Base-by-base conservation (phyloP, 2,113 vertebrate species). In the Gambusia holbrooki region DNA sequence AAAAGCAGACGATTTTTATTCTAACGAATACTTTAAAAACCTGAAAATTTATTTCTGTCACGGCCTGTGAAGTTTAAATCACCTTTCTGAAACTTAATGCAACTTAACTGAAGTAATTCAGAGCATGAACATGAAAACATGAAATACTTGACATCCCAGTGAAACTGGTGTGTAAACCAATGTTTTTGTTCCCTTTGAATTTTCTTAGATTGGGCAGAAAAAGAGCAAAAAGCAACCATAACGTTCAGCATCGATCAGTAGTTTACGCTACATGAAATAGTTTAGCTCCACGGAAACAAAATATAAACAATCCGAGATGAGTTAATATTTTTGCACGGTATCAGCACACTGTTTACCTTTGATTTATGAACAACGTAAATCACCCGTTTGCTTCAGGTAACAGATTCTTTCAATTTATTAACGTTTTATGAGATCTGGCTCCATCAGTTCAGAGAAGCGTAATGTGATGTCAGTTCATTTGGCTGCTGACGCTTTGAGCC, bases 391-490 rank as follows among this genome's bases (percentile, higher is more conserved):
- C 30, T 27, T 61, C 4, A 6, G 27, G 27, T 70, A 22, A 27
- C 3, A 62, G 27, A 27, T 37, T 66, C 25, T 64, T 27, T 74
- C 7, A 66, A 61, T 11, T 40, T 9, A 66, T 60, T 58, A 10
- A 66, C 30, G 27, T 48, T 73, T 68, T 5, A 82, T 77, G 74
- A 76, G 68, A 75, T 82, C 25, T 75, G 71, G 54, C 58, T 51
- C 40, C 27, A 22, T 62, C 54, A 19, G 25, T 66, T 76, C 5
- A 66, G 32, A 69, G 22, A 62, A 29, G 0, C 37, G 54, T 35
- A 45, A 3, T n/a, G 3, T 19, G 17, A 48, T 22, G 30, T 12
- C 4, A n/a, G 12, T 8, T 48, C 32, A 42, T 29, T 61, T 60
- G 72, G 29, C 51, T 77, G 5, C 35, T 65, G 58, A n/a, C 5